Evolutionary conservation across 1,140 invertebrate species (phyloP).

Genomic region (Colletes gigas): DNA sequence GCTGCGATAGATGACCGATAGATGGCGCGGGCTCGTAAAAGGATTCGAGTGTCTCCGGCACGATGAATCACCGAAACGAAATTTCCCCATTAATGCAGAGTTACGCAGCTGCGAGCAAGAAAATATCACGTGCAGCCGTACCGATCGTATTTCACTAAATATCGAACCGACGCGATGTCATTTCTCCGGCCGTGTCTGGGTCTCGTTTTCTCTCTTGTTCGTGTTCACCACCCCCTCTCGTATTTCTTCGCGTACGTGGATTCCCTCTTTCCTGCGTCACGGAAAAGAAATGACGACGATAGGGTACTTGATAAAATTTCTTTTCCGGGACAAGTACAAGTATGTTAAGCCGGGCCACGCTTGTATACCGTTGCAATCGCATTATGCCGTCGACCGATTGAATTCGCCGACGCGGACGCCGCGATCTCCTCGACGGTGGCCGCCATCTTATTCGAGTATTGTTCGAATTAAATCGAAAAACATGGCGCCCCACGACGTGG

Average conservation of each 20-base stretch:
- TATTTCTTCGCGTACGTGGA: conserved; percentile 20
- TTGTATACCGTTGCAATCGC: conserved; percentile 14
- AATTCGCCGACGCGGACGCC: background rate
- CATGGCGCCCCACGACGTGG: background rate
- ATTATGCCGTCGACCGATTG: conserved; percentile 17
- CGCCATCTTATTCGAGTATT: background rate
- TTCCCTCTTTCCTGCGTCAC: background rate
- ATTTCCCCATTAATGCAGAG: background rate
- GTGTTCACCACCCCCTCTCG: conserved; percentile 9
- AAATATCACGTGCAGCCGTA: background rate
- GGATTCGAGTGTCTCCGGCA: too few species aligned
- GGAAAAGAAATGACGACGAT: conserved; percentile 40
- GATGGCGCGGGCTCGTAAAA: too few species aligned
- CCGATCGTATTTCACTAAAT: conserved; percentile 12
- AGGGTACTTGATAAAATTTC: conserved; percentile 40
- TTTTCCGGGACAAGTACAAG: conserved; percentile 26
- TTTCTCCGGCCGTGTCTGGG: background rate
- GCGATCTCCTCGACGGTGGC: too few species aligned
- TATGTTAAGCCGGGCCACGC: conserved; percentile 17
- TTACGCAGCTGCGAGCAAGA: background rate
- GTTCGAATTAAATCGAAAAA: conserved; percentile 15
- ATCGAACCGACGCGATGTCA: conserved; percentile 7
- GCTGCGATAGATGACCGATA: too few species aligned
- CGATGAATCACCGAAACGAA: background rate
- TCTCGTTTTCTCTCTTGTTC: conserved; percentile 16